Evolutionary conservation across 2,113 vertebrate genomes (phyloP).

Genomic region (Corapipo altera): DNA sequence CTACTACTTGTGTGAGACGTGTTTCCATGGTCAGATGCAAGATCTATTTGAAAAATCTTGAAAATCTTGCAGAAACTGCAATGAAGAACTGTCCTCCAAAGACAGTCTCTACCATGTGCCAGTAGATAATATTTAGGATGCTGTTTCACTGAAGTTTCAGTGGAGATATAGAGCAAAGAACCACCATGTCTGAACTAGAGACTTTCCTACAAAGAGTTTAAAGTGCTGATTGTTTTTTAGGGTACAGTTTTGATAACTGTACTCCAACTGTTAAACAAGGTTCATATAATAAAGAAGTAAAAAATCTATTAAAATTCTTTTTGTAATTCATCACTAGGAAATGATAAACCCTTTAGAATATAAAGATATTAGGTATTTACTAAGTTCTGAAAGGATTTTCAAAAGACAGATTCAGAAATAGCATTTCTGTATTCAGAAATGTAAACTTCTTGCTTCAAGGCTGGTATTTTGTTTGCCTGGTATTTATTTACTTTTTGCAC

Average conservation of each 20-base stretch:
- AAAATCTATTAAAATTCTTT: neutral
- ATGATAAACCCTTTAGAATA: neutral
- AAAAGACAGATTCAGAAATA: neutral
- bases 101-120: neutral
- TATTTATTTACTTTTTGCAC: neutral
- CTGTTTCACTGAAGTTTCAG: neutral
- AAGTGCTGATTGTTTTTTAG: neutral
- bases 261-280: neutral
- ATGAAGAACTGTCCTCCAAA: neutral
- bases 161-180: neutral
- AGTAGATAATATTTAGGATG: neutral
- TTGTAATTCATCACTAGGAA: neutral
- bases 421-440: neutral
- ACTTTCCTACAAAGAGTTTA: neutral
- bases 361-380: neutral
- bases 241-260: neutral
- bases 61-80: neutral
- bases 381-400: neutral
- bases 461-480: neutral
- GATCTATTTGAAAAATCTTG: neutral
- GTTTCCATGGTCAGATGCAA: neutral
- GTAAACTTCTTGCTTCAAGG: neutral
- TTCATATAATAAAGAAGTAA: neutral
- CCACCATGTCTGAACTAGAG: neutral
- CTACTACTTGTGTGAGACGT: neutral